phyloP scores from a whole-genome alignment of 2,113 vertebrate species.

The Mellivora capensis region DNA sequence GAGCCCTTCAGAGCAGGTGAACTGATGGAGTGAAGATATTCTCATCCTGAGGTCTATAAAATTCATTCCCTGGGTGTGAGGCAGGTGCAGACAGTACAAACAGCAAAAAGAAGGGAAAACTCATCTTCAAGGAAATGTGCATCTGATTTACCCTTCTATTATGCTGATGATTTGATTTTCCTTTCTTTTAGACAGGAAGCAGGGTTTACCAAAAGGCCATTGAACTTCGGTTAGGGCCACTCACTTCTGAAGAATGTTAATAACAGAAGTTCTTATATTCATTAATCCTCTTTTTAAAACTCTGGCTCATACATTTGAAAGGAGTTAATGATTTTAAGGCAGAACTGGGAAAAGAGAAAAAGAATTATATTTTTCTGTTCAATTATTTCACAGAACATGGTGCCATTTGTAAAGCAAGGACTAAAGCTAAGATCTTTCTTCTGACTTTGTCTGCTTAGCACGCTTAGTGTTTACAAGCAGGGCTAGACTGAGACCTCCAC shows the following conservation, averaged over 20 bases:
- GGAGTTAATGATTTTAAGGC: conserved; percentile 59
- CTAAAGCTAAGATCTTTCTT: conserved; percentile 14
- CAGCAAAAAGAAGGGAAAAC: not conserved
- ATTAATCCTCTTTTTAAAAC: conserved; percentile 53
- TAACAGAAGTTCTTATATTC: conserved; percentile 55
- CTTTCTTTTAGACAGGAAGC: conserved; percentile 53
- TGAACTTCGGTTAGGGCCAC: conserved; percentile 31
- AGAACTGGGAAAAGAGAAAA: conserved; percentile 60
- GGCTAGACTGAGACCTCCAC: not conserved
- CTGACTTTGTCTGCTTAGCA: not conserved
- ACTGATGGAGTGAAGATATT: not conserved
- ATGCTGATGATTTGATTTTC: conserved; percentile 52
- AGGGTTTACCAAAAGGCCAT: conserved; percentile 58
- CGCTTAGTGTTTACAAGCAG: not conserved
- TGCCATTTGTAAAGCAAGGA: conserved; percentile 18
- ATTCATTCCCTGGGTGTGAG: not conserved
- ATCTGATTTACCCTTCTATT: conserved; percentile 49
- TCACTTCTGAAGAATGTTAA: conserved; percentile 66
- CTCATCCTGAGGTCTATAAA: not conserved
- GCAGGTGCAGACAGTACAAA: conserved; percentile 27
- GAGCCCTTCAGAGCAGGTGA: not conserved
- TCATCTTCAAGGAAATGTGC: conserved; percentile 30
- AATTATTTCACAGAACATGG: conserved; percentile 46
- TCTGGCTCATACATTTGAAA: conserved; percentile 50
- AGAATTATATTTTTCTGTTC: conserved; percentile 39